Evolutionary conservation across 2,113 vertebrate species (phyloP).

Genomic region (Heptranchias perlo): DNA sequence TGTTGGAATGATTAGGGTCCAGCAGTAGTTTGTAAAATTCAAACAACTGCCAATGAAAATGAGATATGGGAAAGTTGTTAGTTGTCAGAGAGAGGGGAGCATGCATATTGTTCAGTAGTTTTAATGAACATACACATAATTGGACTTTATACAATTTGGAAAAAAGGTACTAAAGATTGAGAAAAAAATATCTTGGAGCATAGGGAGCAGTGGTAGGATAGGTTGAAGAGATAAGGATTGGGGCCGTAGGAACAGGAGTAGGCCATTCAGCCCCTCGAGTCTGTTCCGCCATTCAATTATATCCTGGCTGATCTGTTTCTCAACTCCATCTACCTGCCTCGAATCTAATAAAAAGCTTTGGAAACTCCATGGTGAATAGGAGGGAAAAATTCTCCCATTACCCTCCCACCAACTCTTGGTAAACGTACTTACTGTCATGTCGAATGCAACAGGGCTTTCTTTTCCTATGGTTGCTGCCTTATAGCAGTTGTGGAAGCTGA

Average conservation of each 20-base stretch:
- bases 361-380: not conserved
- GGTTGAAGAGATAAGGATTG: not conserved
- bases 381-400: not conserved
- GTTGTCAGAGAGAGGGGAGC: not conserved
- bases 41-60: not conserved
- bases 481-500: slow-evolving; percentile 71
- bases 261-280: not conserved
- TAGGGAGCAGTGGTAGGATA: not conserved
- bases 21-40: not conserved
- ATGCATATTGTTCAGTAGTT: too few species aligned
- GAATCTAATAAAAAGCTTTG: not conserved
- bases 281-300: not conserved
- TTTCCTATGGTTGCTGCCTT: slow-evolving; percentile 10
- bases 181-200: too few species aligned
- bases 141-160: not conserved
- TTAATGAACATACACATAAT: not conserved
- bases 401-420: not conserved
- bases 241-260: not conserved
- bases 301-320: not conserved
- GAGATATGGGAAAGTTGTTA: not conserved
- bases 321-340: not conserved
- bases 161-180: not conserved
- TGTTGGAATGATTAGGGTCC: not conserved
- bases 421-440: slow-evolving; percentile 57
- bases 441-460: slow-evolving; percentile 46